Conservation (phyloP, 2,888 invertebrate species). For the Blastobasis lacticolella region DNA sequence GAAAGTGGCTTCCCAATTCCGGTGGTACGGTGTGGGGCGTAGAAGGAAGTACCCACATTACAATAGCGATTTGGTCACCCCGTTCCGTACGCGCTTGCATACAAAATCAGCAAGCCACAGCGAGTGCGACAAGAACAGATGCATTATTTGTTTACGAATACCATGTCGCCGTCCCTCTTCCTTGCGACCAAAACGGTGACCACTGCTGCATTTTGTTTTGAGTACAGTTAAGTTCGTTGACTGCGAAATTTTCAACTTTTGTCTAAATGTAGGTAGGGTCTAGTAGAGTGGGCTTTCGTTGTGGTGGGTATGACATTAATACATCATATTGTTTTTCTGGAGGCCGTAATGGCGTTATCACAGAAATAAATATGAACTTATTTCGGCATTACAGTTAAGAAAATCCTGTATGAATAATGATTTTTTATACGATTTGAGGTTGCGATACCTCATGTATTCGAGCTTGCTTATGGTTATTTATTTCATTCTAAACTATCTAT, state of each 20-base stretch:
- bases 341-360: too few relatives aligned
- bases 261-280: too few relatives aligned
- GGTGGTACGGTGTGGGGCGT: conserved; percentile 3
- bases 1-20: conserved; percentile 24
- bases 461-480: too few relatives aligned
- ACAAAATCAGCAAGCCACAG: conserved; percentile 31
- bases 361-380: too few relatives aligned
- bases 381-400: too few relatives aligned
- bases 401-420: too few relatives aligned
- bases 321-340: too few relatives aligned
- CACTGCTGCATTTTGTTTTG: conserved; percentile 14
- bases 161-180: conserved; percentile 8
- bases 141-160: conserved; percentile 10
- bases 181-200: conserved; percentile 7
- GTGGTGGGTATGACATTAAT: too few relatives aligned
- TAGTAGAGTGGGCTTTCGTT: too few relatives aligned
- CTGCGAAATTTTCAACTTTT: background rate
- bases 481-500: too few relatives aligned
- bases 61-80: conserved; percentile 40
- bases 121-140: conserved; percentile 12
- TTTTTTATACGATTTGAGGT: too few relatives aligned
- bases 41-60: conserved; percentile 41
- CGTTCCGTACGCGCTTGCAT: conserved; percentile 33
- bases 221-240: conserved; percentile 16
- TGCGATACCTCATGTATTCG: too few relatives aligned